These are phyloP conservation scores for Phalacrocorax aristotelis DNA, from an alignment of 2,113 vertebrate genomes.

Conservation along the genomic window DNA sequence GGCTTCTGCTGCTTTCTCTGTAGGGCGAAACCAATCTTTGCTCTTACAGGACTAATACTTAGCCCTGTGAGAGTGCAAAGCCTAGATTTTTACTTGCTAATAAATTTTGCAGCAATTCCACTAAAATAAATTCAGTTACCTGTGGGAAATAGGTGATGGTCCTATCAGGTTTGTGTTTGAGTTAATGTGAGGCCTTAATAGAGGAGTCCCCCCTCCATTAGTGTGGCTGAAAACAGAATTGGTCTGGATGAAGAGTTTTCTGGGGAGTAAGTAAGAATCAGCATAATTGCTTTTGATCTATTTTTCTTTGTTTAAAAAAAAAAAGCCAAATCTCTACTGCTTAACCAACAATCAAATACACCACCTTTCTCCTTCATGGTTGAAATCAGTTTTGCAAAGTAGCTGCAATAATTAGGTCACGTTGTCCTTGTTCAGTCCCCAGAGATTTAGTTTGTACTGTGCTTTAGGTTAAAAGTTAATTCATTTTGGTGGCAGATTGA, in stretches of 20 bases:
- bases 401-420: conserved; percentile 56
- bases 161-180: background rate
- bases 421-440: conserved; percentile 46
- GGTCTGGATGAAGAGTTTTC: background rate
- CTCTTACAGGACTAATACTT: background rate
- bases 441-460: conserved; percentile 26
- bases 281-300: background rate
- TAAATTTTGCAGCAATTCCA: background rate
- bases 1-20: background rate
- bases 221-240: background rate
- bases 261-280: background rate
- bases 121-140: background rate
- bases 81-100: background rate
- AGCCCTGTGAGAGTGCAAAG: background rate
- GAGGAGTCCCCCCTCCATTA: background rate
- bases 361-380: conserved; percentile 2
- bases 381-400: conserved; percentile 36
- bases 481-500: conserved; percentile 63
- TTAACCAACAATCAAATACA: background rate
- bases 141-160: background rate
- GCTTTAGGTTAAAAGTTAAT: conserved; percentile 63
- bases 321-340: background rate
- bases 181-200: background rate
- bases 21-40: background rate
- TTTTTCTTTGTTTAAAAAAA: background rate